Evolutionary conservation across 2,888 invertebrate genomes (phyloP).

Genomic region (Melieria omissa): DNA sequence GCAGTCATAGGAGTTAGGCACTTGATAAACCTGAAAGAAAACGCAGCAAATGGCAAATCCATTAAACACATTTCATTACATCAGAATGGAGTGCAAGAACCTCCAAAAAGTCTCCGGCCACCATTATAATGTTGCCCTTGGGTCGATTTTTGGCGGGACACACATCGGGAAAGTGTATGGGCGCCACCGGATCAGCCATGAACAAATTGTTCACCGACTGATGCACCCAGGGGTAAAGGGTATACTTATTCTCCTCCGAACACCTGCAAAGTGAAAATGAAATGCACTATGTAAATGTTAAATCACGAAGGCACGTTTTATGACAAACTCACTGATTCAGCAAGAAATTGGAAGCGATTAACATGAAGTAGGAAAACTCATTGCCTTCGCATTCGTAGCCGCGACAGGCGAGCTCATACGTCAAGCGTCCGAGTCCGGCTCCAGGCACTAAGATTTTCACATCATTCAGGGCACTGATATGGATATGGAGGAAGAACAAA

Average conservation of each 20-base stretch:
- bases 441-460: conserved; percentile 92
- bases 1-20: conserved; percentile 75
- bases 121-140: conserved; percentile 86
- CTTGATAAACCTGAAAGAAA: conserved; percentile 56
- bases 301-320: too few species aligned
- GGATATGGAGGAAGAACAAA: neutral
- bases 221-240: conserved; percentile 94
- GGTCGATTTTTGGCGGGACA: conserved; percentile 75
- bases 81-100: conserved; percentile 55
- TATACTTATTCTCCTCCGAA: conserved; percentile 75
- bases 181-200: conserved; percentile 82
- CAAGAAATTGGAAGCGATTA: conserved; percentile 95
- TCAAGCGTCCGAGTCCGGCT: conserved; percentile 93
- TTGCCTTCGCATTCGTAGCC: conserved; percentile 97
- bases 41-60: neutral
- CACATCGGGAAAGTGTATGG: conserved; percentile 88
- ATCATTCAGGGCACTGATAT: conserved; percentile 55
- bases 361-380: conserved; percentile 97
- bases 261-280: conserved; percentile 47
- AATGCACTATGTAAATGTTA: neutral
- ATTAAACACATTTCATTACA: neutral
- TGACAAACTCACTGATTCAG: conserved; percentile 77
- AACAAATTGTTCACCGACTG: conserved; percentile 91
- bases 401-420: conserved; percentile 90
- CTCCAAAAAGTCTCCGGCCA: conserved; percentile 96